These are phyloP conservation scores for Sander vitreus DNA, from an alignment of 2,113 vertebrate species.

Conservation along the genomic window DNA sequence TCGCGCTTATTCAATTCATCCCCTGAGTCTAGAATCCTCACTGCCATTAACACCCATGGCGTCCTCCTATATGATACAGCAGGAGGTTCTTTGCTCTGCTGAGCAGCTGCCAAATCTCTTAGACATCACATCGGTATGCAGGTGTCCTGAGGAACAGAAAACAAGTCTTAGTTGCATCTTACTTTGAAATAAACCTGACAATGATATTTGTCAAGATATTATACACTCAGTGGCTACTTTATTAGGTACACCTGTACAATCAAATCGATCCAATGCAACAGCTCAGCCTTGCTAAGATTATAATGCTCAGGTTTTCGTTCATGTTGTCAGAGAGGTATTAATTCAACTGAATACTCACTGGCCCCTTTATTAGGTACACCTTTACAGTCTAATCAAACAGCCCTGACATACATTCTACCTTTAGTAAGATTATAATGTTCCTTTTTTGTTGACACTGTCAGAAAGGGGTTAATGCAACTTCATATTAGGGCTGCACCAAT, in stretches of 20 bases:
- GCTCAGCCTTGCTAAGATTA: neutral
- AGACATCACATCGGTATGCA: conserved; percentile 47
- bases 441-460: neutral
- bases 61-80: neutral
- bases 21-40: conserved; percentile 20
- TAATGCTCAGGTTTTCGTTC: neutral
- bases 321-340: neutral
- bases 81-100: neutral
- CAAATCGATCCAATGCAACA: neutral
- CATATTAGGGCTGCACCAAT: too few species aligned
- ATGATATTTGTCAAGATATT: too few species aligned
- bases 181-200: neutral
- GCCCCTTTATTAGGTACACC: too few species aligned
- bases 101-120: conserved; percentile 26
- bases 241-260: neutral
- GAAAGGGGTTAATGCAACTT: neutral
- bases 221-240: neutral
- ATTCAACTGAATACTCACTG: neutral
- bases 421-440: neutral
- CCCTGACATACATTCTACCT: neutral
- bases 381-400: neutral
- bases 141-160: conserved; percentile 48
- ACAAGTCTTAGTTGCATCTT: conserved; percentile 1
- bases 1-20: conserved; percentile 26
- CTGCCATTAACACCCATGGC: neutral